Evolutionary conservation across 2,797 vertebrate species (phyloP).

Genomic region (Anniella stebbinsi): DNA sequence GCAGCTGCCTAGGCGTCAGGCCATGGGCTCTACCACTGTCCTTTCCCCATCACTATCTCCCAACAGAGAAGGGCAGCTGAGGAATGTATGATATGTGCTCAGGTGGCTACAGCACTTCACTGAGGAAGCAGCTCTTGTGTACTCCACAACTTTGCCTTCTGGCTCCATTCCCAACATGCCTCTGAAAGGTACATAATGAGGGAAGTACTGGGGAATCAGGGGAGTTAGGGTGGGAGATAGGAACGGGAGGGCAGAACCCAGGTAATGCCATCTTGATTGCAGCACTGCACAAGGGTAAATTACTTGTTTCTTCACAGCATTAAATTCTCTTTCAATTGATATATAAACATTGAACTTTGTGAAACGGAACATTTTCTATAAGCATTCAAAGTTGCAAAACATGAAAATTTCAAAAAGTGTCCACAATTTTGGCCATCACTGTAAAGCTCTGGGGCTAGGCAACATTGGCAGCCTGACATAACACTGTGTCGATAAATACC

Average conservation of each 20-base stretch:
- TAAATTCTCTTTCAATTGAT: no score
- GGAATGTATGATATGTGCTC: neutral
- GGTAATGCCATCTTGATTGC: neutral
- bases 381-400: no score
- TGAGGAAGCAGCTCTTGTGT: neutral
- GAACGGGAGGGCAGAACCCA: neutral
- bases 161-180: neutral
- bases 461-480: neutral
- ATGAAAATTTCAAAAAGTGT: no score
- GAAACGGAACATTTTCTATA: no score
- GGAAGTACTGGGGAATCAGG: neutral
- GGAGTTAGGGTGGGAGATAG: no score
- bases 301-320: neutral
- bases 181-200: neutral
- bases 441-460: neutral
- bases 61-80: slow-evolving; percentile 1
- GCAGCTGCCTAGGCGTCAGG: neutral
- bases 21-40: neutral
- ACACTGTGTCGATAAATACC: neutral
- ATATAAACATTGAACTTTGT: no score
- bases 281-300: neutral
- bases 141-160: neutral
- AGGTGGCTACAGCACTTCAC: neutral
- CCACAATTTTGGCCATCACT: no score
- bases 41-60: neutral